Evolutionary conservation across 1,140 invertebrate genomes (phyloP), one percentile per base, ranked within the genome.

Genomic region (Apolygus lucorum): DNA sequence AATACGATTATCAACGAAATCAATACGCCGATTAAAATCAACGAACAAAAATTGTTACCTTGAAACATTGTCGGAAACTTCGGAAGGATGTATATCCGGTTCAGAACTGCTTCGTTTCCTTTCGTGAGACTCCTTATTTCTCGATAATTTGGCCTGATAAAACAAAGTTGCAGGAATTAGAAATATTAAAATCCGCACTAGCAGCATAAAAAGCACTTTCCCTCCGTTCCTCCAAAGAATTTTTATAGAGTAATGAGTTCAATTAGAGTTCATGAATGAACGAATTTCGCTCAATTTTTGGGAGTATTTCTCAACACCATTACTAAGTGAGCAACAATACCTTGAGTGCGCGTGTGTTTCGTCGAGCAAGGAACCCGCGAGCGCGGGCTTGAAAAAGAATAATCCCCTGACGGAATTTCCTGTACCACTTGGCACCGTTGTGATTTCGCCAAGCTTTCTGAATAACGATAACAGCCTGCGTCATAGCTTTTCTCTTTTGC

Each of bases 391-490:
- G 93, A 74, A 96, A 87, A 0, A 76, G 76, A 8, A 91, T 78
- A 22, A 88, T 77, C 24, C 81, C 82, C 0, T 76, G 75, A 28
- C 84, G 81, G 0, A 93, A 76, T 64, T 85, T 85, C 64, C 84
- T 78, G 75, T 85, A 90, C 85, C 87, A 90, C 26, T 81, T 82
- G 14, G 87, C 81, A 21, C 84, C 84, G 67, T 82, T 82, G 73
- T 86, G 86, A 11, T 85, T 84, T 69, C 88, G 79, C 88, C 90
- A 95, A 59, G 83, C 81, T 59, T 87, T 84, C 76, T 95, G 93
- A 69, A 96, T 88, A 62, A 84, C 86, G 13, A 86, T 79, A 0
- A 88, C 89, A 1, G 92, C 90, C 75, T 69, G 74, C 52, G 76
- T 76, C 63, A 76, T 75, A 4, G 76, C 71, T 49, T 80, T 78